These are phyloP conservation scores for Hetaerina americana DNA, from an alignment of 1,140 invertebrate species.

Conservation along the genomic window DNA sequence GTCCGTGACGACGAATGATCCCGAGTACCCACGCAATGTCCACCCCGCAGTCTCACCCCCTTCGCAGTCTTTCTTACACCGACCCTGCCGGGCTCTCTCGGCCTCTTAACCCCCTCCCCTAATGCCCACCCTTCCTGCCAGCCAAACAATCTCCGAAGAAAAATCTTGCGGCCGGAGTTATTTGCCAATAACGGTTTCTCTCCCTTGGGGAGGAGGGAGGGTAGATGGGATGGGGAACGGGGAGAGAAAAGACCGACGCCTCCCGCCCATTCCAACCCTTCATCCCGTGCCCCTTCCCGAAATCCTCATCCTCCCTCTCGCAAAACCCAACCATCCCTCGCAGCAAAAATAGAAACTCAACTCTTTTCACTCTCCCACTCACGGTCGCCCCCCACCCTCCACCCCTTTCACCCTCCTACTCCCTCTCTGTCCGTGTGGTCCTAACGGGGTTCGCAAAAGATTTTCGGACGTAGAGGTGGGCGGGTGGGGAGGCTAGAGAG, in stretches of 20 bases:
- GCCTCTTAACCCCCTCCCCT: background rate
- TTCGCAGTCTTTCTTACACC: background rate
- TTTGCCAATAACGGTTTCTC: background rate
- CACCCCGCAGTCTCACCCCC: background rate
- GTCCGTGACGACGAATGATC: no score
- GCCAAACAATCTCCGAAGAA: background rate
- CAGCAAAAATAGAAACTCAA: background rate
- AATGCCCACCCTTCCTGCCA: background rate
- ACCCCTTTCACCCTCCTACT: no score
- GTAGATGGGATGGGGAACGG: no score
- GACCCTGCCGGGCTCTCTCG: background rate
- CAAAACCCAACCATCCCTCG: background rate
- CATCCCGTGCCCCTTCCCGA: no score
- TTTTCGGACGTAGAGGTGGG: background rate
- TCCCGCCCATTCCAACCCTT: no score
- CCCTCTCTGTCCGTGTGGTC: background rate
- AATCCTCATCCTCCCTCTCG: background rate
- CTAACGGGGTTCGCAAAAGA: background rate
- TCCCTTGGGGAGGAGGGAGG: no score
- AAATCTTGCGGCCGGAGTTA: background rate
- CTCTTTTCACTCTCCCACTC: no score
- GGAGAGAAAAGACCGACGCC: no score
- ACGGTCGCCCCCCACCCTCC: no score
- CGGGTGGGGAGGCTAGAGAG: no score
- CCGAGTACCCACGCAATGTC: no score